phyloP scores from a whole-genome alignment of 1,140 invertebrate species.

The Drosophila subobscura region DNA sequence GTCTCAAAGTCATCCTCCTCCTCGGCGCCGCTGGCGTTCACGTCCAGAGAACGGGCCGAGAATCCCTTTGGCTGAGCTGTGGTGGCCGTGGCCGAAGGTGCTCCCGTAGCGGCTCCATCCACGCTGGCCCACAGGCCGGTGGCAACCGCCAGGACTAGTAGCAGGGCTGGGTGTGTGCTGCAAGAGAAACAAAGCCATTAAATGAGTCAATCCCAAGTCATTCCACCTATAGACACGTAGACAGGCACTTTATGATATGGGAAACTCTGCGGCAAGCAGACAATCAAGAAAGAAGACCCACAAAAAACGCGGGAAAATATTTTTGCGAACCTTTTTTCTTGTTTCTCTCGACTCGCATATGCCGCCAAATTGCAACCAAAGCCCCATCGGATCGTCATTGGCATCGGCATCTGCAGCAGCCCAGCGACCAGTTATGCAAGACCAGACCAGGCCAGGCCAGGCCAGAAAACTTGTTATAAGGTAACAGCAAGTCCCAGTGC shows the following conservation, averaged over 20 bases:
- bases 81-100: constrained; percentile 65
- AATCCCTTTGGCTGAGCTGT: constrained; percentile 77
- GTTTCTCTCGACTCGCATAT: constrained; percentile 60
- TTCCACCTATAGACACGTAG: constrained; percentile 21
- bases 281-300: constrained; percentile 22
- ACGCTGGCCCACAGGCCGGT: constrained; percentile 46
- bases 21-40: constrained; percentile 52
- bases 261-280: constrained; percentile 71
- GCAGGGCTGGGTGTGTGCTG: constrained; percentile 54
- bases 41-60: constrained; percentile 70
- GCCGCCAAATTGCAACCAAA: constrained; percentile 78
- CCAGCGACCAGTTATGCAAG: constrained; percentile 76
- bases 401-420: constrained; percentile 42
- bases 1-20: constrained; percentile 80
- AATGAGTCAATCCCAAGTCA: constrained; percentile 50
- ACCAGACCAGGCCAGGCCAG: constrained; percentile 48
- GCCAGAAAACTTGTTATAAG: constrained; percentile 74
- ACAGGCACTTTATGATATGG: constrained; percentile 77
- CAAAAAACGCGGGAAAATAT: constrained; percentile 79
- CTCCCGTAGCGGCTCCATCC: constrained; percentile 57
- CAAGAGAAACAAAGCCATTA: constrained; percentile 54
- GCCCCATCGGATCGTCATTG: constrained; percentile 49
- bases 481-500: constrained; percentile 47
- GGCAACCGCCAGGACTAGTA: constrained; percentile 60
- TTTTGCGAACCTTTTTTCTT: constrained; percentile 66